These are phyloP conservation scores for Geococcyx californianus DNA, from an alignment of 2,113 vertebrate species.

Conservation along the genomic window DNA sequence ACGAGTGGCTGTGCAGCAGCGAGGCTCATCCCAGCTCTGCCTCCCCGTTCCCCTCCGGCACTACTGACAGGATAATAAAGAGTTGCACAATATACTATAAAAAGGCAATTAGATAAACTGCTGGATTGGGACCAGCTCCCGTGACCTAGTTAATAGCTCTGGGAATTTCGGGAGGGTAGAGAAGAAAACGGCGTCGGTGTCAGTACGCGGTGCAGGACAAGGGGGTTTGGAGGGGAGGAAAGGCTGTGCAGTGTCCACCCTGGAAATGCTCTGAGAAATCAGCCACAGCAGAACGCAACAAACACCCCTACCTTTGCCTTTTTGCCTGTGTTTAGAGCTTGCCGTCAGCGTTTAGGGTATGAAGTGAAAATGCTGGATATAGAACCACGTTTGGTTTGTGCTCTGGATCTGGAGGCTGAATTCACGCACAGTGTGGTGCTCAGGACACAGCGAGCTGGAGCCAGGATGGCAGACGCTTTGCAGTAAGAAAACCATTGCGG, in stretches of 20 bases:
- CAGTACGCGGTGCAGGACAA: accelerated
- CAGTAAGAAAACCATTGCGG: not conserved
- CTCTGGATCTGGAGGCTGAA: not conserved
- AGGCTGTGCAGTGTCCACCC: no score
- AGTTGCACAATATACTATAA: constrained; percentile 76
- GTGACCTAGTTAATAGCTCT: constrained; percentile 81
- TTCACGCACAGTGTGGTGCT: accelerated
- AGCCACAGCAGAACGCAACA: accelerated
- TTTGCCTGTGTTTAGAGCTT: not conserved
- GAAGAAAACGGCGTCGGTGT: not conserved
- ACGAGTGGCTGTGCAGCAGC: not conserved
- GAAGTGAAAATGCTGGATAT: accelerated
- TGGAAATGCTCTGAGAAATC: not conserved
- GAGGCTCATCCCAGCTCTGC: not conserved
- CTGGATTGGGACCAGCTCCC: constrained; percentile 76
- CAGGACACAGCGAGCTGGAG: not conserved
- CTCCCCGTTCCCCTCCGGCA: not conserved
- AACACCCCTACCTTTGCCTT: not conserved
- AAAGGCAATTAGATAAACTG: constrained; percentile 84
- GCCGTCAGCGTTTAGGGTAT: accelerated
- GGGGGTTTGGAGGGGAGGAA: no score
- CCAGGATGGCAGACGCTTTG: not conserved
- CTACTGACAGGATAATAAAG: constrained; percentile 81
- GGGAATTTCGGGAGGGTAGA: constrained; percentile 18
- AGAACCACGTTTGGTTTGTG: not conserved